phyloP scores from a whole-genome alignment of 2,797 vertebrate genomes.

The Anguilla megastoma region DNA sequence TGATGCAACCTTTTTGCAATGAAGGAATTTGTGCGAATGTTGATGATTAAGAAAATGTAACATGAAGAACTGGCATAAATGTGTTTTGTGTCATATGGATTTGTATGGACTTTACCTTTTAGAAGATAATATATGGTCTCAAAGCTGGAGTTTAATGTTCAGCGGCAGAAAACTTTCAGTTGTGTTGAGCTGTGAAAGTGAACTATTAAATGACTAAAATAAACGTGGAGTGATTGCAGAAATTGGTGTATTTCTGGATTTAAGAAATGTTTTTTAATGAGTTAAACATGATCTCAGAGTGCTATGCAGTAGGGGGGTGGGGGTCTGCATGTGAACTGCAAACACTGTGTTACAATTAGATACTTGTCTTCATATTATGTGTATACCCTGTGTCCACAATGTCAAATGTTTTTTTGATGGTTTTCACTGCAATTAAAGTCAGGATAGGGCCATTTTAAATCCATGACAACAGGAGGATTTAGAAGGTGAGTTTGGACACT shows the following conservation, averaged over 20 bases:
- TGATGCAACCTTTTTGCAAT: background rate
- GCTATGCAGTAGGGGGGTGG: too few relatives aligned
- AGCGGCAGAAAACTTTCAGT: constrained; percentile 53
- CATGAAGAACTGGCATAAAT: background rate
- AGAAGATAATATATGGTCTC: constrained; percentile 41
- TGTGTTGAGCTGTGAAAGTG: constrained; percentile 50
- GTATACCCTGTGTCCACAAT: too few relatives aligned
- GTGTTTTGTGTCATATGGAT: background rate
- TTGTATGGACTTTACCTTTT: constrained; percentile 53
- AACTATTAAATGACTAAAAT: constrained; percentile 59
- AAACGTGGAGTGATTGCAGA: constrained; percentile 53
- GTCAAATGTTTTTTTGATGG: too few relatives aligned
- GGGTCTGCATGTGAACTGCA: too few relatives aligned
- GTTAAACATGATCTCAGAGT: background rate
- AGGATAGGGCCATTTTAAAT: too few relatives aligned
- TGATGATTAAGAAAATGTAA: constrained; percentile 18
- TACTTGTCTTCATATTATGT: too few relatives aligned
- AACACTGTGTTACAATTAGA: too few relatives aligned
- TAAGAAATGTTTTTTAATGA: background rate
- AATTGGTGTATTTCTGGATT: background rate
- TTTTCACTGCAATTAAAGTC: too few relatives aligned
- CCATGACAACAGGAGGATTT: too few relatives aligned
- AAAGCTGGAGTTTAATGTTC: constrained; percentile 50
- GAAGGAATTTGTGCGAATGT: constrained; percentile 28
- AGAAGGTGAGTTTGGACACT: too few relatives aligned